These are phyloP conservation scores for Deroptyus accipitrinus DNA, from an alignment of 2,113 vertebrate genomes.

Conservation along the genomic window DNA sequence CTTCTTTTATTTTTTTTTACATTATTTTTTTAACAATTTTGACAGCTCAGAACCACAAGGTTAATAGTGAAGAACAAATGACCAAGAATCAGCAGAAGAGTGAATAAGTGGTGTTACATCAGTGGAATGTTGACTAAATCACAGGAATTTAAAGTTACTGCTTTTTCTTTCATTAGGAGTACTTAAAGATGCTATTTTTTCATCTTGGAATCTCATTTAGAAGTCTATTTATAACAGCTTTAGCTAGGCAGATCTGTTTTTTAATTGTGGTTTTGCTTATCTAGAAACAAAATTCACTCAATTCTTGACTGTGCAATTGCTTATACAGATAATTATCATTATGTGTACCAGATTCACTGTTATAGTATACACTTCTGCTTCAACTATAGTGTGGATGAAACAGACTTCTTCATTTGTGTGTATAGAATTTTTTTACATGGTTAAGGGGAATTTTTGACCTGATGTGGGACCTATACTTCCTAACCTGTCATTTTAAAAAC, in stretches of 20 bases:
- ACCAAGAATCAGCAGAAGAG: constrained; percentile 35
- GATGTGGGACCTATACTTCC: neutral
- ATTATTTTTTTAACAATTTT: neutral
- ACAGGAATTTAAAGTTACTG: neutral
- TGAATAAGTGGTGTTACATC: constrained; percentile 26
- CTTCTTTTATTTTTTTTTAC: neutral
- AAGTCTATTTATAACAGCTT: neutral
- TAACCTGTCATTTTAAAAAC: neutral
- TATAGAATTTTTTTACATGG: neutral
- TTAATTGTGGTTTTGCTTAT: neutral
- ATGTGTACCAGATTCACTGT: neutral
- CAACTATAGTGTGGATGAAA: neutral
- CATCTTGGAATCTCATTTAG: neutral
- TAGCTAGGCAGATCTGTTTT: neutral
- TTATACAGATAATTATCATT: neutral
- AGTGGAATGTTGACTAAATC: neutral
- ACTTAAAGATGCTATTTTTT: neutral
- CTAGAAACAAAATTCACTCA: neutral
- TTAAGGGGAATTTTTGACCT: neutral
- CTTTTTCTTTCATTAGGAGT: neutral
- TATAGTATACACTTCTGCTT: neutral
- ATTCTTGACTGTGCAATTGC: neutral
- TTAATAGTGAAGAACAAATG: neutral
- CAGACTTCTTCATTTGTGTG: neutral
- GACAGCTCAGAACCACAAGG: neutral